Evolutionary conservation across 2,888 invertebrate genomes (phyloP), one percentile per base, ranked within the genome.

Genomic region (Epirrhoe tristata): DNA sequence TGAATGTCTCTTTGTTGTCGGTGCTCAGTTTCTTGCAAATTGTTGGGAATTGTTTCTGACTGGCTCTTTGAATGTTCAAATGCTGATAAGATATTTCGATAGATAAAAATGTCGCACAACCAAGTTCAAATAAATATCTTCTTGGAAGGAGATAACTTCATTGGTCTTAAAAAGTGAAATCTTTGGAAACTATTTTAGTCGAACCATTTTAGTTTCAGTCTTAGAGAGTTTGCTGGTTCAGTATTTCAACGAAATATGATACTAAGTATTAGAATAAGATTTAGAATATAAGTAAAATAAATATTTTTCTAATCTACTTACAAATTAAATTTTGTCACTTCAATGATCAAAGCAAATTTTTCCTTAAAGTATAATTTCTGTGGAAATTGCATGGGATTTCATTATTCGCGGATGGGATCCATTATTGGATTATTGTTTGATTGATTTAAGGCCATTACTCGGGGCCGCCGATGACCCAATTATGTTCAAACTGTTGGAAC

Each of bases 1-100:
- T 85, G 86, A 86, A 88, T 85, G 84, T 83, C 85, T 81, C 82
- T 88, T 87, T 85, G 85, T 85, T 80, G 79, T 74, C 73, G 69
- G 68, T 77, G 74, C 79, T 77, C 75, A 77, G 73, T 78, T 79
- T 74, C 75, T 78, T 80, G 78, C 78, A 77, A 80, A 75, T 76
- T 69, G 74, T 74, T 58, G 74, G 24, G 24, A 24, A 80, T 79
- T 79, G 74, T 74, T 75, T 53, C 31, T 58, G 32, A 50, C 43
- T 16, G 16, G 46, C 50, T 36, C 43, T 67, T 56, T 24, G 8
- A 43, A 34, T 46, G 31, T 58, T 54, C 24, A 34, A 54, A 55
- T 64, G 55, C n/a, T 14, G 16, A 48, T 48, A 5, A 6, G 48
- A 36, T 43, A 12, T 43, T 43, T 1, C 34, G 5, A 7, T 34